These are phyloP conservation scores for Tadarida brasiliensis DNA, from an alignment of 2,797 vertebrate species.

Conservation along the genomic window DNA sequence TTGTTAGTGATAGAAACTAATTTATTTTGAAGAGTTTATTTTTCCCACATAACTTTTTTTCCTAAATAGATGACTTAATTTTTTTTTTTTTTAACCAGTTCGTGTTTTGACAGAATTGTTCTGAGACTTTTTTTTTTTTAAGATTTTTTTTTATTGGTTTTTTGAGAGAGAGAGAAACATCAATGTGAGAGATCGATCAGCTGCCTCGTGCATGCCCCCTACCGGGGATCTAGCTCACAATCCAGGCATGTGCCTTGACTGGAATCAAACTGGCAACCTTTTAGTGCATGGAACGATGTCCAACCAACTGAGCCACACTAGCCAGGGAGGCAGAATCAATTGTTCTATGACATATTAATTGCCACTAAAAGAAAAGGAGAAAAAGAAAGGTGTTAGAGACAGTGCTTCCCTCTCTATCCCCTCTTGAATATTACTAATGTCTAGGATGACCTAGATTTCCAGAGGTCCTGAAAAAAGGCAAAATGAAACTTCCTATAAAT, in stretches of 20 bases:
- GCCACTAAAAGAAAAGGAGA: neutral
- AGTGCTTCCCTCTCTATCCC: neutral
- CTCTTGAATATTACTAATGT: neutral
- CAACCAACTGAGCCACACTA: no score
- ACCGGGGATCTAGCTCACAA: neutral
- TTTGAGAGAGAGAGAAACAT: neutral
- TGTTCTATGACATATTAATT: constrained; percentile 1
- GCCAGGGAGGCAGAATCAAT: no score
- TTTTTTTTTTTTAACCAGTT: neutral
- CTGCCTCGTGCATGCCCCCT: neutral
- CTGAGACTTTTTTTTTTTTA: neutral
- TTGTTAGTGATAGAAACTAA: neutral
- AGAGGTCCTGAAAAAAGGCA: constrained; percentile 25
- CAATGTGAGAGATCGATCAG: neutral
- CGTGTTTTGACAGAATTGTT: neutral
- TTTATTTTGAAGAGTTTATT: constrained; percentile 40
- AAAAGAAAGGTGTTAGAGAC: neutral
- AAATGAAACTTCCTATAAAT: neutral
- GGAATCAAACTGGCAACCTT: no score
- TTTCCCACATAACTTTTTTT: neutral
- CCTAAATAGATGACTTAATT: neutral
- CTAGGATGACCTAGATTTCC: neutral
- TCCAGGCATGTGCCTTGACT: neutral
- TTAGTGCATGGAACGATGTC: no score
- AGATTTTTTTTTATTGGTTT: neutral